phyloP scores from a whole-genome alignment of 2,888 invertebrate genomes.

The Diaprepes abbreviatus region DNA sequence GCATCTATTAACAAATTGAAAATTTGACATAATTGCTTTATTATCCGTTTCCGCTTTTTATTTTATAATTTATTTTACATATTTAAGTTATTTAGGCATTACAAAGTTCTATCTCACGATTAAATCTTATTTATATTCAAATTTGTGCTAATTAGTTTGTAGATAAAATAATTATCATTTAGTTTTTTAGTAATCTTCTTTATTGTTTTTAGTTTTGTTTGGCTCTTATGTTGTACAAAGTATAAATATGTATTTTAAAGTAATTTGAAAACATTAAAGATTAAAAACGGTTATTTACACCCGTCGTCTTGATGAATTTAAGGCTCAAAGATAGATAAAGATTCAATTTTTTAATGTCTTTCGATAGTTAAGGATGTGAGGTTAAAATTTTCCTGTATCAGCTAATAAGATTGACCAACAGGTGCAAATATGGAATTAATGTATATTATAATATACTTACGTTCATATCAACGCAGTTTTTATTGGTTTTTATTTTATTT shows the following conservation, averaged over 20 bases:
- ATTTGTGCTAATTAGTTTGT: conserved; percentile 30
- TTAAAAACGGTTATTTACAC: no score
- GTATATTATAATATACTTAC: no score
- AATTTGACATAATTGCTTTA: conserved; percentile 45
- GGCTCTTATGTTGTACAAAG: not conserved
- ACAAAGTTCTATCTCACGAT: conserved; percentile 14
- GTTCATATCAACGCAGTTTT: no score
- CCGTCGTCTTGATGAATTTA: no score
- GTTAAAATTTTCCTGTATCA: no score
- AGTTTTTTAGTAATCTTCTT: not conserved
- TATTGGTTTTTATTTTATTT: no score
- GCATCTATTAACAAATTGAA: conserved; percentile 44
- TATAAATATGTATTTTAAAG: not conserved
- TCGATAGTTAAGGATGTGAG: no score
- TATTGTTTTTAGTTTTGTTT: conserved; percentile 12
- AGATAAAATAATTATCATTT: conserved; percentile 23
- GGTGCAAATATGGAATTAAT: no score
- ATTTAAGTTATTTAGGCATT: conserved; percentile 36
- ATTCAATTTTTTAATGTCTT: no score
- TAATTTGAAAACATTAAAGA: no score
- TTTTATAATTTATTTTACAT: conserved; percentile 39
- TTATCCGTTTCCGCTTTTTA: conserved; percentile 41
- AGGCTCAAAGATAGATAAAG: no score
- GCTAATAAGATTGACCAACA: no score
- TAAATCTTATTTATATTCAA: conserved; percentile 35